A percentile compares a stretch with the other conserved stretches of the same genome.
Evolutionary conservation across 2,113 vertebrate species (phyloP).

Genomic region (Leptosomus discolor): DNA sequence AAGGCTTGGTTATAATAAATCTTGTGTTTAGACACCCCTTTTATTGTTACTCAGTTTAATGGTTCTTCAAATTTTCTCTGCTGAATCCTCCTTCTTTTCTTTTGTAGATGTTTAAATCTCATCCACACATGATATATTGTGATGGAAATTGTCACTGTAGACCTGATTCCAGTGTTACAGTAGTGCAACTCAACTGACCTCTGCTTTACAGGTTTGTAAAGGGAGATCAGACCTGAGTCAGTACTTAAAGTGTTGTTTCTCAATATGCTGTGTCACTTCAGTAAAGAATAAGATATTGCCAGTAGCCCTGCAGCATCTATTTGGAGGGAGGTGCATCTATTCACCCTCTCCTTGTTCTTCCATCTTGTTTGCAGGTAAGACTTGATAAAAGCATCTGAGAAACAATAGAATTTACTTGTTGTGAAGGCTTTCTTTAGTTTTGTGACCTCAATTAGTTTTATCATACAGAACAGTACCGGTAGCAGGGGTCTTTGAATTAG

Average conservation of each 20-base stretch:
- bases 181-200: neutral
- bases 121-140: neutral
- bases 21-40: neutral
- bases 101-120: neutral
- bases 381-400: slow-evolving; percentile 57
- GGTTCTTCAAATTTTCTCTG: neutral
- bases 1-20: neutral
- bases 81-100: neutral
- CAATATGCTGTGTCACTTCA: neutral
- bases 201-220: neutral
- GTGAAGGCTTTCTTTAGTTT: neutral
- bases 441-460: neutral
- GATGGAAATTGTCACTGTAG: neutral
- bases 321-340: neutral
- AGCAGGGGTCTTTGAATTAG: neutral
- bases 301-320: neutral
- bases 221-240: neutral
- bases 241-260: neutral
- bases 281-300: neutral
- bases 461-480: neutral
- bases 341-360: neutral
- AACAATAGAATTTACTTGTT: neutral
- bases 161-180: neutral
- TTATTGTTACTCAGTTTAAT: neutral
- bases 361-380: neutral